Percentiles rank a stretch among this genome's conserved stretches.
These are phyloP conservation scores for Minunthozetes semirufus DNA, from an alignment of 2,888 invertebrate species.

Conservation along the genomic window DNA sequence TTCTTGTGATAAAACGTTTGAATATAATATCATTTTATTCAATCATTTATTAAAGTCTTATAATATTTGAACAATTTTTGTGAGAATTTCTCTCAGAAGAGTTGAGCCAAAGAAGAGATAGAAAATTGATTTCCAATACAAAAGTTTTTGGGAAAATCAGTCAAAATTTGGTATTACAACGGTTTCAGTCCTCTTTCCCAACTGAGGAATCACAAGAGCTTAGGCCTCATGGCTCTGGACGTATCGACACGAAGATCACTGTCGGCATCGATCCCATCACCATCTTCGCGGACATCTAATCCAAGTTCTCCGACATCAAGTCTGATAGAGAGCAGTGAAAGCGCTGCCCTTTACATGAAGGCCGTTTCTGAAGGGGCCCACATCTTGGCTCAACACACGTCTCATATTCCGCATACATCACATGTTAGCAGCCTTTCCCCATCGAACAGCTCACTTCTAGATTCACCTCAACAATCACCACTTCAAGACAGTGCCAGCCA, in stretches of 20 bases:
- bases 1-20: neutral
- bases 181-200: constrained; percentile 22
- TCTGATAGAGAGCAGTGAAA: constrained; percentile 4
- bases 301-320: constrained; percentile 1
- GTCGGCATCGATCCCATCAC: constrained; percentile 21
- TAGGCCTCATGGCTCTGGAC: constrained; percentile 33
- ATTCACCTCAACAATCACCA: constrained; percentile 22
- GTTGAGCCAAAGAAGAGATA: neutral
- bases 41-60: neutral
- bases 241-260: constrained; percentile 22
- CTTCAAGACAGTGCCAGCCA: constrained; percentile 19
- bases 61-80: neutral
- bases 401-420: neutral
- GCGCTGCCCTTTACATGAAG: constrained; percentile 16
- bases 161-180: constrained; percentile 36
- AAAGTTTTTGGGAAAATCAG: neutral
- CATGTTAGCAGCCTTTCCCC: constrained; percentile 15
- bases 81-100: too few species aligned
- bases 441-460: constrained; percentile 19
- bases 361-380: constrained; percentile 13
- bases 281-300: neutral
- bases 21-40: neutral
- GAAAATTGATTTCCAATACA: too few species aligned
- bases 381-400: too few species aligned
- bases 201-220: constrained; percentile 22